Conservation (phyloP, 2,797 vertebrate species). For the Mycteria americana region DNA sequence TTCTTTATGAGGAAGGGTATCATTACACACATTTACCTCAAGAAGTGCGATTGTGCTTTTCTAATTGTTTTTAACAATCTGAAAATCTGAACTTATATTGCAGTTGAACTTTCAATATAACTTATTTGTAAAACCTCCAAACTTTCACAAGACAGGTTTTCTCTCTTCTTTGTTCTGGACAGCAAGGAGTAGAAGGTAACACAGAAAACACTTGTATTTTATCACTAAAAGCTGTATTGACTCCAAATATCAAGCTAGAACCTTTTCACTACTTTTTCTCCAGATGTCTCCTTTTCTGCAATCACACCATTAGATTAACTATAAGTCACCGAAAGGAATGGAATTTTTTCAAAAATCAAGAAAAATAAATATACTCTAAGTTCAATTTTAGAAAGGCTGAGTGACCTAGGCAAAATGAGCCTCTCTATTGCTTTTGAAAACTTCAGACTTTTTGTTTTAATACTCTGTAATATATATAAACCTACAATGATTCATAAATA, state of each 20-base stretch:
- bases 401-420: not conserved
- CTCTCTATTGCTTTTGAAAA: not conserved
- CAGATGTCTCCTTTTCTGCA: not conserved
- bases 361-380: not conserved
- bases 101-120: not conserved
- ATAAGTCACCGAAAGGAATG: not conserved
- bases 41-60: not conserved
- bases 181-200: not conserved
- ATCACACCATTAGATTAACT: not conserved
- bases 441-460: not conserved
- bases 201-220: not conserved
- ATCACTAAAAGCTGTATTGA: not conserved
- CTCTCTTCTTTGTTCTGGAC: not conserved
- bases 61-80: not conserved
- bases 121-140: not conserved
- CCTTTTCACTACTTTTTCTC: not conserved
- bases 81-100: not conserved
- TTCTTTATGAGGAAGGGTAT: not conserved
- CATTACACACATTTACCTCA: not conserved
- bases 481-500: not conserved
- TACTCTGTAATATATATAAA: not conserved
- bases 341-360: not conserved
- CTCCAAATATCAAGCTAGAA: not conserved
- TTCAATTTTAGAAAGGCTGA: not conserved
- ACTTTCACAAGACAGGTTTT: not conserved